Conservation (phyloP, 2,888 invertebrate species). For the Eledone cirrhosa region DNA sequence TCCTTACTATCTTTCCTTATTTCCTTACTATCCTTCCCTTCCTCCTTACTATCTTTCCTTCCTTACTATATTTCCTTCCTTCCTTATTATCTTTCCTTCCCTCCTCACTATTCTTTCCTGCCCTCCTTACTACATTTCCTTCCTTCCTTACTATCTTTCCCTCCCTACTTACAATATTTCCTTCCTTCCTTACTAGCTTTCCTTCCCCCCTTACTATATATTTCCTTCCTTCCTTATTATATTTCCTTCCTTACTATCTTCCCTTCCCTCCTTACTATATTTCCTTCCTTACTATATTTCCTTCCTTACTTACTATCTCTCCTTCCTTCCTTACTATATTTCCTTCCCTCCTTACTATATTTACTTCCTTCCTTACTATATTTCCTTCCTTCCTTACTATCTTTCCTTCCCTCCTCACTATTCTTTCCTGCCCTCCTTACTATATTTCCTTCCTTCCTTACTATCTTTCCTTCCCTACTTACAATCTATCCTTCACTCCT, state of each 20-base stretch:
- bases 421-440: not conserved
- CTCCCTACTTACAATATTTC: not conserved
- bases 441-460: not conserved
- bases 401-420: not conserved
- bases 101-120: not conserved
- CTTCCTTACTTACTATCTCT: conserved; percentile 12
- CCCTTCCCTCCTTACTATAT: not conserved
- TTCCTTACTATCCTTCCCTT: not conserved
- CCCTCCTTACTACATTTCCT: not conserved
- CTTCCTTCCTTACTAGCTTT: not conserved
- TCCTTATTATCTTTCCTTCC: conserved; percentile 36
- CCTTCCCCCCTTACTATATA: not conserved
- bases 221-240: not conserved
- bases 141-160: conserved; percentile 29
- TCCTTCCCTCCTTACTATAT: no score
- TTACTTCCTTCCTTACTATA: not conserved
- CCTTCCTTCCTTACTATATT: no score
- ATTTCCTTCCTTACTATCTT: not conserved
- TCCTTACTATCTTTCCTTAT: not conserved
- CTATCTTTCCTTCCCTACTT: not conserved
- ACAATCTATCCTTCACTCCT: not conserved
- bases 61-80: conserved; percentile 35
- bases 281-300: not conserved
- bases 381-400: not conserved
- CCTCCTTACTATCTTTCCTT: not conserved